Conservation (phyloP, 2,888 invertebrate species). For the Catocala nupta region DNA sequence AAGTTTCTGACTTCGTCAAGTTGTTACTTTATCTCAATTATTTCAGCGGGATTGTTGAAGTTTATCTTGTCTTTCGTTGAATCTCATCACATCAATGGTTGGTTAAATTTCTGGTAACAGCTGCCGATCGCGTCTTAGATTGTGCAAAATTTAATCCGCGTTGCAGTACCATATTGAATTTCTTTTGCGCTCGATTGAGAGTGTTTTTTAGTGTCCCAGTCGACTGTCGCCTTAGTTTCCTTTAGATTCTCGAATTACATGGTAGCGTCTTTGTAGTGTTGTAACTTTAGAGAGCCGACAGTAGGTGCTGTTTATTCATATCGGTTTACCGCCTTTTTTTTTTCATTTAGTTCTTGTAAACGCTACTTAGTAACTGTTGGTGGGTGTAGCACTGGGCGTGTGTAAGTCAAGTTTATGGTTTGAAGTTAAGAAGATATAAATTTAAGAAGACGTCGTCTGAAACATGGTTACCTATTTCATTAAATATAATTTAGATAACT, state of each 20-base stretch:
- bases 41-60: constrained; percentile 58
- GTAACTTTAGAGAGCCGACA: constrained; percentile 70
- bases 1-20: constrained; percentile 27
- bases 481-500: neutral
- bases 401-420: constrained; percentile 68
- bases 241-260: constrained; percentile 80
- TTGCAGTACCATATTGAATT: constrained; percentile 82
- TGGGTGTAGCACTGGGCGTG: constrained; percentile 75
- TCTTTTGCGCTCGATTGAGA: constrained; percentile 82
- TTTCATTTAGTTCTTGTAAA: constrained; percentile 48
- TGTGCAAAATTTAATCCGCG: constrained; percentile 84
- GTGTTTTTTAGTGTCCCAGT: constrained; percentile 78
- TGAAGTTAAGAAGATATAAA: constrained; percentile 56
- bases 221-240: constrained; percentile 83
- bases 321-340: constrained; percentile 71
- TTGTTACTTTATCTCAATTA: constrained; percentile 55
- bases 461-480: constrained; percentile 22
- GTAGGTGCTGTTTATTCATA: constrained; percentile 71
- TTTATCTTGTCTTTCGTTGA: constrained; percentile 62
- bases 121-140: constrained; percentile 80
- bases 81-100: constrained; percentile 72
- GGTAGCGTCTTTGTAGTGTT: constrained; percentile 80
- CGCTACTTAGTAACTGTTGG: constrained; percentile 66
- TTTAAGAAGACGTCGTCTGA: constrained; percentile 31
- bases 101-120: constrained; percentile 78